Evolutionary conservation across 2,888 invertebrate species (phyloP).

Genomic region (Drosophila conformis): DNA sequence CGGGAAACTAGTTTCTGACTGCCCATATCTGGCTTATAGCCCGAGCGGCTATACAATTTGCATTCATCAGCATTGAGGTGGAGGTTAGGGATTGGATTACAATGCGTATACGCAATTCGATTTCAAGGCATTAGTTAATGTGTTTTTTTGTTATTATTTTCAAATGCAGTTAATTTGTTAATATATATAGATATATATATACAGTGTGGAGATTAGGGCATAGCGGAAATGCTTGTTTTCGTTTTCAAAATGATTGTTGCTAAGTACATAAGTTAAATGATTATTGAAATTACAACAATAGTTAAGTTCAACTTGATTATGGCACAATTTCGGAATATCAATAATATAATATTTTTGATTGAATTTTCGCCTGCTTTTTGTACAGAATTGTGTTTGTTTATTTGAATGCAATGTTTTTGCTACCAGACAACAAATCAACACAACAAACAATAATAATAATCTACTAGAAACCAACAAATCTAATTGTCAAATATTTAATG

Average conservation of each 20-base stretch:
- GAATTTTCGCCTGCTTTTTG: constrained; percentile 17
- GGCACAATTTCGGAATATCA: constrained; percentile 10
- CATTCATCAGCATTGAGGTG: constrained; percentile 38
- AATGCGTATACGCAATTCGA: constrained; percentile 32
- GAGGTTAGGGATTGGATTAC: constrained; percentile 45
- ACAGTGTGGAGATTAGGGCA: constrained; percentile 45
- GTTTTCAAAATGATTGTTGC: constrained; percentile 44
- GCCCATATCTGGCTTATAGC: constrained; percentile 34
- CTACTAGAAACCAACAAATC: constrained; percentile 10
- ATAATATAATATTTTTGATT: constrained; percentile 1
- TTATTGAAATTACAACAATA: constrained; percentile 19
- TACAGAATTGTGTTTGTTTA: constrained; percentile 68
- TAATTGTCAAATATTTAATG: constrained; percentile 13
- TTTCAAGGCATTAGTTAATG: constrained; percentile 16
- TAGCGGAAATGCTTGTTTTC: constrained; percentile 35
- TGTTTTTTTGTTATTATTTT: neutral
- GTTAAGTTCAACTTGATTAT: constrained; percentile 18
- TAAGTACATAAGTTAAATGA: constrained; percentile 28
- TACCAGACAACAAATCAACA: constrained; percentile 32
- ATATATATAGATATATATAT: neutral
- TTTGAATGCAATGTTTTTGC: constrained; percentile 39
- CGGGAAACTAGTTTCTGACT: constrained; percentile 16
- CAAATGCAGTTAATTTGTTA: constrained; percentile 23
- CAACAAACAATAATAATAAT: neutral
- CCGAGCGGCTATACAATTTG: constrained; percentile 49